These are phyloP conservation scores for Heliconius erato DNA, from an alignment of 2,888 invertebrate genomes.

Conservation along the genomic window DNA sequence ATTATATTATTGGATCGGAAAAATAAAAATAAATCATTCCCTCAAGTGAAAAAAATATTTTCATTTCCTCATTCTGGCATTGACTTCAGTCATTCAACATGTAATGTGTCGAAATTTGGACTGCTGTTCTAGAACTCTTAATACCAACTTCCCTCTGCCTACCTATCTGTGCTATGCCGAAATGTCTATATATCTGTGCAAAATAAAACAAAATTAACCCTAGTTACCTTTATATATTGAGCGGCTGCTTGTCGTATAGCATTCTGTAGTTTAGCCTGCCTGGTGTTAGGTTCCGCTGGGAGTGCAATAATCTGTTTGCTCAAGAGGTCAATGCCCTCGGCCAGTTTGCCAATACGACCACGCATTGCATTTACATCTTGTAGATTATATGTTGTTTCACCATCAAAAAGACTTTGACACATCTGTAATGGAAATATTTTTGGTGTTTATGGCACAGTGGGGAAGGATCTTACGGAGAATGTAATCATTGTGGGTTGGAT, in stretches of 20 bases:
- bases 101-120: no score
- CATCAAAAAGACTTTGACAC: slow-evolving; percentile 89
- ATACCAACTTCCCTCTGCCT: not conserved
- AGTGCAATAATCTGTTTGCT: slow-evolving; percentile 92
- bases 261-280: slow-evolving; percentile 88
- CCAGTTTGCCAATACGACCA: slow-evolving; percentile 93
- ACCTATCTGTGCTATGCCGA: not conserved
- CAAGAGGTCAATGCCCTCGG: slow-evolving; percentile 93
- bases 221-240: slow-evolving; percentile 90
- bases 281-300: slow-evolving; percentile 86
- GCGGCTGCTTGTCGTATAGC: slow-evolving; percentile 92
- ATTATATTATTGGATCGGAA: no score
- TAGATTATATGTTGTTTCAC: slow-evolving; percentile 95
- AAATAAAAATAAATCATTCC: no score
- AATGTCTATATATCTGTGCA: not conserved
- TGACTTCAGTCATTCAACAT: no score
- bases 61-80: no score
- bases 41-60: no score
- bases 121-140: no score
- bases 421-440: slow-evolving; percentile 71
- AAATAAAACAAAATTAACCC: not conserved
- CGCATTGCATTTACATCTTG: slow-evolving; percentile 93
- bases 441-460: not conserved
- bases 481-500: no score
- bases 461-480: no score